Base-by-base conservation (phyloP, 53 echinoderm and acorn worm species). In the Astropecten irregularis region DNA sequence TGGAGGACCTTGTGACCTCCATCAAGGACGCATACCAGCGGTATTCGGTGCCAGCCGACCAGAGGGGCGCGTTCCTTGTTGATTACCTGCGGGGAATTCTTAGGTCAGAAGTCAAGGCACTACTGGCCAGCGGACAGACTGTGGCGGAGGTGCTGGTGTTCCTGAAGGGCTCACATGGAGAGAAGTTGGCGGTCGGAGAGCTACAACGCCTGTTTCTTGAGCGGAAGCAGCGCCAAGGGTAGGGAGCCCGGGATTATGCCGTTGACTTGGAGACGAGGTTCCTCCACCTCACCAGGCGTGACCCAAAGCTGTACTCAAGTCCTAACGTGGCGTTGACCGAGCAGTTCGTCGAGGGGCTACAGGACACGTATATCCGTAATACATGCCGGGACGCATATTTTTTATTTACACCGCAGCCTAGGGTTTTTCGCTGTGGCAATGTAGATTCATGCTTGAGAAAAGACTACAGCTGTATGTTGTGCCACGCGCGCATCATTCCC, bases 231-330 rank as follows among this genome's bases (percentile, higher is more conserved):
- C 39, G 44, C 11, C 64, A 47, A 13, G 66, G 51, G 9, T 65
- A 86, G 53, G 2, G 60, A 7, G 46, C 76, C 3, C 26, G 86
- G 30, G 86, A 86, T 28, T 86, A 21, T 76, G 86, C 86, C 16
- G 36, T 86, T 1, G 86, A 86, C 11, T 35, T 86, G 50, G 86
- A 86, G 34, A 58, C 42, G 34, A 20, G 73, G 4, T 85, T 85
- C 39, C 73, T 59, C 13, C 31, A 40, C 13, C 85, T 85, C 0
- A 69, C 40, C 15, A 40, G 73, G 3, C 30, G 50, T 61, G 73
- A 73, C 20, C 7, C 25, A 2, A 61, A 73, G 35, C 61, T 85
- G 9, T 85, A 73, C 60, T 59, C 85, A 30, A 69, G 40, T 7
- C 85, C 73, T 1, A 61, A 85, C 33, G 13, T 49, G 9, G 55